Percentiles rank a stretch among this genome's conserved stretches.
These are phyloP conservation scores for Octopus sinensis DNA, from an alignment of 1,140 invertebrate genomes.

Conservation along the genomic window DNA sequence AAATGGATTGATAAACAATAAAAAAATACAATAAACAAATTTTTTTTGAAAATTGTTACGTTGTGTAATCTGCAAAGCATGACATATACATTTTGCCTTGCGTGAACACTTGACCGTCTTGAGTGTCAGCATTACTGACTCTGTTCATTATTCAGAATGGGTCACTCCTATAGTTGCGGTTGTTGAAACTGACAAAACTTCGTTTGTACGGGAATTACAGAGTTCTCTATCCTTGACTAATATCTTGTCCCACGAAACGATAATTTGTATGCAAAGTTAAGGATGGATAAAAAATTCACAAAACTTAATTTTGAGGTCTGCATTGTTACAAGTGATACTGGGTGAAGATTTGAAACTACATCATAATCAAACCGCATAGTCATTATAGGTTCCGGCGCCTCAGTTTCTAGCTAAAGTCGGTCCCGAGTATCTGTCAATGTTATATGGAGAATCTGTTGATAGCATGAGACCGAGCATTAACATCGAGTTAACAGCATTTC, in stretches of 20 bases:
- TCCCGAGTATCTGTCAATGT: conserved; percentile 58
- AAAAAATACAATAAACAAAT: too few relatives aligned
- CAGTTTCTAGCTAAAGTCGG: conserved; percentile 40
- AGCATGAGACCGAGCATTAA: conserved; percentile 26
- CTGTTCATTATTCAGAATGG: conserved; percentile 7
- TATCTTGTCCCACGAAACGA: neutral
- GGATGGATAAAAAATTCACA: neutral
- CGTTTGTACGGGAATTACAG: neutral
- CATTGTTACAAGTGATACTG: neutral
- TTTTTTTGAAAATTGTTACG: neutral
- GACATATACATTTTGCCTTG: neutral
- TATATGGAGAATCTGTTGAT: conserved; percentile 8
- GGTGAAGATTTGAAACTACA: neutral
- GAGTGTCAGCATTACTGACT: neutral
- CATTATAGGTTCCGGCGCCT: neutral
- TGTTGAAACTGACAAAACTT: neutral
- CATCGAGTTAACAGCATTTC: conserved; percentile 25
- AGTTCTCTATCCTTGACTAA: neutral
- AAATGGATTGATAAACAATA: too few relatives aligned
- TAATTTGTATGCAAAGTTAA: neutral
- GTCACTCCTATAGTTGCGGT: neutral
- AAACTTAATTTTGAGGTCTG: neutral
- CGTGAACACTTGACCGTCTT: neutral
- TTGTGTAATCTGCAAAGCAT: neutral
- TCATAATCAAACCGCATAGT: neutral